phyloP scores from a whole-genome alignment of 1,140 invertebrate genomes.

The Babylonia areolata region DNA sequence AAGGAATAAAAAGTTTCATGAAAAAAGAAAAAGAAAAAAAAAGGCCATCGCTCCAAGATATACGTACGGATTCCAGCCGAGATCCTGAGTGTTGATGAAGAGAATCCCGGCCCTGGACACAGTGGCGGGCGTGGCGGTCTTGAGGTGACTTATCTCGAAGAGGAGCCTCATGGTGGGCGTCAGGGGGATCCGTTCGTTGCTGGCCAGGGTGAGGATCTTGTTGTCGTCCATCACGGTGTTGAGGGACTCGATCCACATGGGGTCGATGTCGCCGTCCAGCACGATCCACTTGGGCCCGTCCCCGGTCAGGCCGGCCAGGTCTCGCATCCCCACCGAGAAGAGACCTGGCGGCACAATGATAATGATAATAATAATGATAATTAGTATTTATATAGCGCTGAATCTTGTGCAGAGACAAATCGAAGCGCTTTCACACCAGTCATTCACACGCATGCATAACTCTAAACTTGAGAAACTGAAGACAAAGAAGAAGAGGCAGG shows the following conservation, averaged over 20 bases:
- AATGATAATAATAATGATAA: no score
- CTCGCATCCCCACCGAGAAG: slow-evolving; percentile 96
- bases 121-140: slow-evolving; percentile 96
- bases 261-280: slow-evolving; percentile 97
- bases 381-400: no score
- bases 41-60: no score
- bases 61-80: slow-evolving; percentile 97
- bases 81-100: slow-evolving; percentile 87
- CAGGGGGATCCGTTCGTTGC: slow-evolving; percentile 96
- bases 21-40: no score
- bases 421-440: no score
- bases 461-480: no score
- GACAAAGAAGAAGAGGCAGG: no score
- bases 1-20: no score
- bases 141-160: slow-evolving; percentile 97
- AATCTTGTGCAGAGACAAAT: no score
- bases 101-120: slow-evolving; percentile 91
- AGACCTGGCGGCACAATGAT: slow-evolving; percentile 81
- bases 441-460: no score
- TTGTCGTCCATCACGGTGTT: slow-evolving; percentile 85
- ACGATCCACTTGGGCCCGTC: slow-evolving; percentile 98
- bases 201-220: slow-evolving; percentile 92
- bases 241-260: slow-evolving; percentile 98
- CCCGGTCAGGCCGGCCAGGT: slow-evolving; percentile 88
- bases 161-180: slow-evolving; percentile 94